Conservation (phyloP, 2,113 vertebrate genomes). For the Lathamus discolor region DNA sequence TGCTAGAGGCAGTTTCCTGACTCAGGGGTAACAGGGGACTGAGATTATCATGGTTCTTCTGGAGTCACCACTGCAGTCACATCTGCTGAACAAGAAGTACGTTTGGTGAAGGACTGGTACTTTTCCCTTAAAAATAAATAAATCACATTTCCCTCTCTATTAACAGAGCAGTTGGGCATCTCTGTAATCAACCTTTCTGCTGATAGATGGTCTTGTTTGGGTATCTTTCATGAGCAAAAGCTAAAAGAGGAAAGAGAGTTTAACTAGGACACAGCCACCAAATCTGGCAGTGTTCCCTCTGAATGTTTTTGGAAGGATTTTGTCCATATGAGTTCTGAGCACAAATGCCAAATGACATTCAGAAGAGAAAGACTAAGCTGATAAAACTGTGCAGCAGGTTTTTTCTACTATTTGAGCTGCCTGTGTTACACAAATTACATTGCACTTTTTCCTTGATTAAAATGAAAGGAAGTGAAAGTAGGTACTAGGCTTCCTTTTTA, state of each 20-base stretch:
- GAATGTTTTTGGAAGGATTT: conserved; percentile 50
- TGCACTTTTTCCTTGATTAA: conserved; percentile 27
- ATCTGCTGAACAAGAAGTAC: neutral
- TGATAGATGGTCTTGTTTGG: neutral
- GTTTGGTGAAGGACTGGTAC: neutral
- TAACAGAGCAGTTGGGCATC: neutral
- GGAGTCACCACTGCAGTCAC: neutral
- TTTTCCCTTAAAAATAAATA: neutral
- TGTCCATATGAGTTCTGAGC: conserved; percentile 28
- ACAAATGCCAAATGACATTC: neutral
- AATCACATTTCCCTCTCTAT: neutral
- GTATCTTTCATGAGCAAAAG: neutral
- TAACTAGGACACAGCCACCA: conserved; percentile 11
- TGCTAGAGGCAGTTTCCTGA: neutral
- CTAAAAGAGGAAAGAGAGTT: conserved; percentile 32
- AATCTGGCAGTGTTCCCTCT: neutral
- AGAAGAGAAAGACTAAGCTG: conserved; percentile 37
- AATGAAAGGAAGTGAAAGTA: conserved; percentile 30
- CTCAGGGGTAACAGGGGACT: accelerated
- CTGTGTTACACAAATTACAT: neutral
- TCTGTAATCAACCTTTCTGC: neutral
- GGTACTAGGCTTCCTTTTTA: conserved; percentile 14
- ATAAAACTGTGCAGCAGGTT: neutral
- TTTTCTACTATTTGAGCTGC: conserved; percentile 34
- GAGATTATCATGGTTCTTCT: neutral